A percentile compares a stretch with the other conserved stretches of the same genome.
These are phyloP conservation scores for Dasysyrphus tricinctus DNA, from an alignment of 2,888 invertebrate species.

Conservation along the genomic window DNA sequence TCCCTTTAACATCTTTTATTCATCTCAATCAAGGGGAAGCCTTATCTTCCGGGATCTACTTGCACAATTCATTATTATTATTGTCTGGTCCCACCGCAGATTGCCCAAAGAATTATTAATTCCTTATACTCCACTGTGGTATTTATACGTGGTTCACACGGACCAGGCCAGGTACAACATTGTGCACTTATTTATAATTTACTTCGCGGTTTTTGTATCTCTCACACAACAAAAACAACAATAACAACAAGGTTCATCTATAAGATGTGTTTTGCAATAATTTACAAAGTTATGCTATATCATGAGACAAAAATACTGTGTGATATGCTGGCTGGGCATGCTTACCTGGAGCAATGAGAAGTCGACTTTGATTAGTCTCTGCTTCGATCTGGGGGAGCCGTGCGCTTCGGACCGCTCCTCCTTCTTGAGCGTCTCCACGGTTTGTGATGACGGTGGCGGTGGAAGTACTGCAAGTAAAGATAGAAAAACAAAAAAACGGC, in stretches of 20 bases:
- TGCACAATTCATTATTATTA: constrained; percentile 60
- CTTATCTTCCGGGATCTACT: constrained; percentile 67
- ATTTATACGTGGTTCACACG: constrained; percentile 41
- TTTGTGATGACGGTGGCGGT: constrained; percentile 78
- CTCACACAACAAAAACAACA: constrained; percentile 18
- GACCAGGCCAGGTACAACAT: constrained; percentile 7
- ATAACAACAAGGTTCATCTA: constrained; percentile 29
- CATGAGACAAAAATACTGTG: constrained; percentile 39
- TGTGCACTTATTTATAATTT: constrained; percentile 36
- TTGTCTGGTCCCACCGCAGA: constrained; percentile 42
- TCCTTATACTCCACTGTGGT: constrained; percentile 17
- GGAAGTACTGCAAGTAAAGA: constrained; percentile 82
- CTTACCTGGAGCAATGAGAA: constrained; percentile 89
- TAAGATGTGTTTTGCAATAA: constrained; percentile 65
- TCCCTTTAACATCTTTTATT: constrained; percentile 32
- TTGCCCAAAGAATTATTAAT: constrained; percentile 40
- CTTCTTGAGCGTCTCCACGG: constrained; percentile 78
- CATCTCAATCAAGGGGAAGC: constrained; percentile 30
- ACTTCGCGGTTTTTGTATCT: constrained; percentile 63
- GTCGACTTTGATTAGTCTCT: constrained; percentile 93
- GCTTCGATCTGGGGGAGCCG: constrained; percentile 82
- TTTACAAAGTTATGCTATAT: constrained; percentile 64
- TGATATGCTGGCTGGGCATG: constrained; percentile 58
- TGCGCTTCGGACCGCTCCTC: constrained; percentile 82
- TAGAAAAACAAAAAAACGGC: constrained; percentile 56